A percentile compares a stretch with the other conserved stretches of the same genome.
These are phyloP conservation scores for Cheilosia grossa DNA, from an alignment of 2,888 invertebrate species.

Conservation along the genomic window DNA sequence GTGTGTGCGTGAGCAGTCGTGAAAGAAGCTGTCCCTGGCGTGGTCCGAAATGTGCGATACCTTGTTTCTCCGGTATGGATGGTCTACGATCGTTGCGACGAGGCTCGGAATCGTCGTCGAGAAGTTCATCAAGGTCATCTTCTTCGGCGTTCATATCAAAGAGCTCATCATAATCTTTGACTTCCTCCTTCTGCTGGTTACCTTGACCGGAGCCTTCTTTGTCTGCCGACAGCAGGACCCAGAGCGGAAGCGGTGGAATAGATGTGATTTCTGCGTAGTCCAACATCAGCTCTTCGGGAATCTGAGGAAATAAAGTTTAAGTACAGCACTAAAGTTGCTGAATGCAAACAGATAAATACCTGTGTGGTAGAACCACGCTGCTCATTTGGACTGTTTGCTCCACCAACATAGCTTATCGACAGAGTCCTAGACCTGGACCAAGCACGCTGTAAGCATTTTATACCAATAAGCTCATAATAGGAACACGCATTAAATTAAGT, in stretches of 20 bases:
- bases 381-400: constrained; percentile 90
- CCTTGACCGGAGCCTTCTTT: constrained; percentile 87
- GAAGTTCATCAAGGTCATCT: constrained; percentile 91
- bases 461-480: not conserved
- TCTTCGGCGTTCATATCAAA: constrained; percentile 93
- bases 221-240: constrained; percentile 97
- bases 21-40: constrained; percentile 93
- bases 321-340: not conserved
- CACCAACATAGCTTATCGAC: constrained; percentile 93
- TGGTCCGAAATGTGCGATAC: constrained; percentile 93
- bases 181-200: constrained; percentile 76
- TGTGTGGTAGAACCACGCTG: constrained; percentile 90
- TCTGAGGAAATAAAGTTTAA: constrained; percentile 81
- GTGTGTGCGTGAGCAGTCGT: constrained; percentile 96
- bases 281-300: constrained; percentile 93
- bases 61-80: constrained; percentile 89
- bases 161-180: constrained; percentile 93
- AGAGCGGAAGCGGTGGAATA: constrained; percentile 98
- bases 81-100: constrained; percentile 86
- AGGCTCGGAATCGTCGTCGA: constrained; percentile 89
- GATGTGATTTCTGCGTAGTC: constrained; percentile 98
- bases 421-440: constrained; percentile 96
- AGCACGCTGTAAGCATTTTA: constrained; percentile 85
- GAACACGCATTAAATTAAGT: not conserved
- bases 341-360: constrained; percentile 78